phyloP scores from a whole-genome alignment of 2,797 vertebrate genomes.

The Threskiornis aethiopicus region DNA sequence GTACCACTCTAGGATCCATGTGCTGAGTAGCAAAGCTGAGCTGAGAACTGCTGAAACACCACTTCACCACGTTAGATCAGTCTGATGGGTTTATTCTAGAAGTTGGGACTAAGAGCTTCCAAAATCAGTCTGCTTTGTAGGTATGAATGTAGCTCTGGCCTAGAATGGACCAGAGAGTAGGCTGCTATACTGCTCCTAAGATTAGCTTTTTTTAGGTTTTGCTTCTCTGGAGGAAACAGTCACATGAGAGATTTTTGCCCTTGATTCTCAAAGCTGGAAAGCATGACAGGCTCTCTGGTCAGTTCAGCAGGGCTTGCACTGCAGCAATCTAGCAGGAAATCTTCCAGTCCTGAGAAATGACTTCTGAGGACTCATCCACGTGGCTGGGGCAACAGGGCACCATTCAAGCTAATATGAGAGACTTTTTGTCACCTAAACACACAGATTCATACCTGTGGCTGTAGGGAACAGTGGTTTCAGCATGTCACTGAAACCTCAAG shows the following conservation, averaged over 20 bases:
- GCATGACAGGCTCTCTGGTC: background rate
- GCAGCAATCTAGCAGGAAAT: background rate
- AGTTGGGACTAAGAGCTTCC: background rate
- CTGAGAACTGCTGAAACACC: background rate
- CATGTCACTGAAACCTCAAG: background rate
- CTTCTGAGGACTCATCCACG: background rate
- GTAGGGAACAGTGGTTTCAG: background rate
- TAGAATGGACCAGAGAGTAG: background rate
- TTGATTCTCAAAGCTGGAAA: background rate
- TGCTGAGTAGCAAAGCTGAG: background rate
- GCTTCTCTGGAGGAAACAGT: background rate
- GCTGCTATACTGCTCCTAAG: background rate
- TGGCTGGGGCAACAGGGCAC: background rate
- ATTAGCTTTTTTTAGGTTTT: background rate
- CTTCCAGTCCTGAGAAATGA: background rate
- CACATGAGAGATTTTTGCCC: background rate
- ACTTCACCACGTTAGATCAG: background rate
- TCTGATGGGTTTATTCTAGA: background rate
- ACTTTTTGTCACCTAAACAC: background rate
- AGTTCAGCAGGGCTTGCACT: background rate
- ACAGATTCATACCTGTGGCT: background rate
- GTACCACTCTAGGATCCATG: too few species aligned
- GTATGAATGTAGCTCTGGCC: background rate
- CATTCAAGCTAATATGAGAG: background rate
- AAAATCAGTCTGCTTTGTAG: background rate